Conservation (phyloP, 2,113 vertebrate species). For the Orthonyx spaldingii region DNA sequence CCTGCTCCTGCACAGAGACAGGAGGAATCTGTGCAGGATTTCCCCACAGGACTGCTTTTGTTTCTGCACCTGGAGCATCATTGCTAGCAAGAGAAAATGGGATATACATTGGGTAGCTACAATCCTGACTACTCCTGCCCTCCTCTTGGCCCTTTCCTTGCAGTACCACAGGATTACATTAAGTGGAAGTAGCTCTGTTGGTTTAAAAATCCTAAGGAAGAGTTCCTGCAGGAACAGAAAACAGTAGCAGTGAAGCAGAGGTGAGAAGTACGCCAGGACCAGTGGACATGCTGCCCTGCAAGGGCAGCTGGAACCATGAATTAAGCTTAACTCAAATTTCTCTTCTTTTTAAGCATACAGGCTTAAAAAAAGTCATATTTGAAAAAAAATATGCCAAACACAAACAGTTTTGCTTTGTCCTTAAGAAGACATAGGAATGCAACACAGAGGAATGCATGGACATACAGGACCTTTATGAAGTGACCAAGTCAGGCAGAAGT, state of each 20-base stretch:
- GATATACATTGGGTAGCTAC: not conserved
- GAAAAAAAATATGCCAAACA: accelerated
- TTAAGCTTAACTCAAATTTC: not conserved
- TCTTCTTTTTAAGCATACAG: not conserved
- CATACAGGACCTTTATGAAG: not conserved
- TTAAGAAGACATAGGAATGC: not conserved
- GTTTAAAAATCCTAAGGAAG: not conserved
- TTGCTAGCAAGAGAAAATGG: not conserved
- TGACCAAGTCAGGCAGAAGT: not conserved
- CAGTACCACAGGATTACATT: not conserved
- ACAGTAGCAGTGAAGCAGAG: not conserved
- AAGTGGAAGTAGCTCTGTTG: not conserved
- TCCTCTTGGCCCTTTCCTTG: not conserved
- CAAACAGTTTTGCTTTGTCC: not conserved
- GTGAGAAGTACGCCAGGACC: not conserved
- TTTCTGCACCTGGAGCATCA: not conserved
- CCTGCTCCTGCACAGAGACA: not conserved
- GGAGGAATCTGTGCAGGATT: not conserved
- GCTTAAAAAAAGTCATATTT: not conserved
- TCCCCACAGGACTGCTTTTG: not conserved
- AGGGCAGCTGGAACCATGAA: not conserved
- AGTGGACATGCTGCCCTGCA: not conserved
- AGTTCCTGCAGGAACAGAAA: not conserved
- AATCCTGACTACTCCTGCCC: not conserved
- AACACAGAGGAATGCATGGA: not conserved